Percentiles rank a stretch among this genome's conserved stretches.
phyloP scores from a whole-genome alignment of 2,888 invertebrate species.

The Hirtodrosophila trivittata region DNA sequence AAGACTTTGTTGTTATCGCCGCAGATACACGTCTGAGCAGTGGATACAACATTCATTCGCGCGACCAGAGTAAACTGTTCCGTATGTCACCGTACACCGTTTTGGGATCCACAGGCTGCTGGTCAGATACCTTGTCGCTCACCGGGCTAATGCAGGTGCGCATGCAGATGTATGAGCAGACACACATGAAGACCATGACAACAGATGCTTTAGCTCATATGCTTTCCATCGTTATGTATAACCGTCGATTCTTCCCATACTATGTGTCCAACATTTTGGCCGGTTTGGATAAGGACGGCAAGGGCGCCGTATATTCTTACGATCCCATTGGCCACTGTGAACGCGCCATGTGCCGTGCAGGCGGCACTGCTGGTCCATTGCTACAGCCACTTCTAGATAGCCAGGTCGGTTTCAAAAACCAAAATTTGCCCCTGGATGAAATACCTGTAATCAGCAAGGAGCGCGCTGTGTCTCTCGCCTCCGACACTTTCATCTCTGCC shows the following conservation, averaged over 20 bases:
- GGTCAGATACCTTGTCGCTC: slow-evolving; percentile 97
- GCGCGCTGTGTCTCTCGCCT: slow-evolving; percentile 92
- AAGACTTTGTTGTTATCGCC: slow-evolving; percentile 96
- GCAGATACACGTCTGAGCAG: slow-evolving; percentile 97
- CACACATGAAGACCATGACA: slow-evolving; percentile 96
- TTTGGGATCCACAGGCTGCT: slow-evolving; percentile 97
- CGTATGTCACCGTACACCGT: slow-evolving; percentile 92
- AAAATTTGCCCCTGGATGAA: slow-evolving; percentile 85
- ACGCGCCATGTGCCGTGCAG: slow-evolving; percentile 92
- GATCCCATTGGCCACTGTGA: slow-evolving; percentile 99
- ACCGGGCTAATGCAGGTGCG: slow-evolving; percentile 92
- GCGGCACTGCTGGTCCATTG: slow-evolving; percentile 95
- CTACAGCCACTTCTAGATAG: slow-evolving; percentile 98
- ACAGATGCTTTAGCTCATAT: slow-evolving; percentile 97
- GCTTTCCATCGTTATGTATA: slow-evolving; percentile 97
- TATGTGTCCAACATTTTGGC: slow-evolving; percentile 97
- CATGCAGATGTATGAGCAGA: slow-evolving; percentile 97
- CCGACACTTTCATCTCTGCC: slow-evolving; percentile 98
- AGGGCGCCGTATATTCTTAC: slow-evolving; percentile 97
- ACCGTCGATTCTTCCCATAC: slow-evolving; percentile 99
- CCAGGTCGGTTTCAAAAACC: slow-evolving; percentile 96
- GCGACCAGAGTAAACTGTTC: slow-evolving; percentile 95
- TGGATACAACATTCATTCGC: slow-evolving; percentile 95
- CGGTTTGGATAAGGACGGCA: slow-evolving; percentile 96
- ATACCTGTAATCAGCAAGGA: slow-evolving; percentile 88